Conservation (phyloP, 2,113 vertebrate genomes). For the Strix aluco region DNA sequence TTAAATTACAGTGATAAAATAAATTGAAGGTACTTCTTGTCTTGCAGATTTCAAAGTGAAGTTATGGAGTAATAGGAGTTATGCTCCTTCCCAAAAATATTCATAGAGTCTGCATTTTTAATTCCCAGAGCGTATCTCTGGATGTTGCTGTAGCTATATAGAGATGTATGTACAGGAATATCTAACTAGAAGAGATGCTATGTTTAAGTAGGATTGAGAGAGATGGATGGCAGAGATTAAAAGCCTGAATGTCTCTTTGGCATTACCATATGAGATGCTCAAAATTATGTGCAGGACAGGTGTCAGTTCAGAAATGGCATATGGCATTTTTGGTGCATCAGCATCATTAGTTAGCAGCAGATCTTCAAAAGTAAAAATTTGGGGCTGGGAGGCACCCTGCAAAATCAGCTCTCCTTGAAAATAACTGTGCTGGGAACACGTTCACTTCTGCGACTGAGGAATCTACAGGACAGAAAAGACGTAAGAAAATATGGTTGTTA, state of each 20-base stretch:
- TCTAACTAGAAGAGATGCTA: neutral
- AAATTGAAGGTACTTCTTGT: neutral
- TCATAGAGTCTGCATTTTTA: neutral
- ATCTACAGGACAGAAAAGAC: neutral
- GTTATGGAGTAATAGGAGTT: neutral
- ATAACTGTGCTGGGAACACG: fast-evolving
- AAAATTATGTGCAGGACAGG: neutral
- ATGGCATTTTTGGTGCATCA: neutral
- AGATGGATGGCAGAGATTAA: neutral
- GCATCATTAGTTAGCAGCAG: neutral
- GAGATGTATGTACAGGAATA: neutral
- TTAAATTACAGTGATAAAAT: neutral
- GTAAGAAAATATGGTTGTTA: neutral
- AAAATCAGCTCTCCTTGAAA: neutral
- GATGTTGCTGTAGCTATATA: neutral
- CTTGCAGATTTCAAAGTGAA: neutral
- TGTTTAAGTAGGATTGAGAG: neutral
- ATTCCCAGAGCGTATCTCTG: neutral
- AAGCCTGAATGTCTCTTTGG: neutral
- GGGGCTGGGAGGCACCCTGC: neutral
- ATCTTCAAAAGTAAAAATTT: neutral
- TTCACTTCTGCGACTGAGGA: fast-evolving
- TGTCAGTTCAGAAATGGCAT: neutral
- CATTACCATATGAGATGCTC: neutral
- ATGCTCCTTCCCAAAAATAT: neutral